phyloP scores from a whole-genome alignment of 2,888 invertebrate species.

The Lasioglossum lativentre region DNA sequence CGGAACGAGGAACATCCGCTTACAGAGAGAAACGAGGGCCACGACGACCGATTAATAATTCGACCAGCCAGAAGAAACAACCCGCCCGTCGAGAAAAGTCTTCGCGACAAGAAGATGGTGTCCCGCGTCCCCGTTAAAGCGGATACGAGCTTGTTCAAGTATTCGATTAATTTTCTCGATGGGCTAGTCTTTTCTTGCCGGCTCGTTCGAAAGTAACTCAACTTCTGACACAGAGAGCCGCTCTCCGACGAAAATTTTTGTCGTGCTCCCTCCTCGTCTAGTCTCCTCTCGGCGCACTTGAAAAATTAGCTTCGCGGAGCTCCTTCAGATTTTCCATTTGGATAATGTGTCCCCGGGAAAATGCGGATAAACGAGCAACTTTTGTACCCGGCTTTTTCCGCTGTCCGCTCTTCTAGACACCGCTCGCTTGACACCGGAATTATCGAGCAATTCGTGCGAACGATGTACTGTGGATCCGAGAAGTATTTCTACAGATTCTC shows the following conservation, averaged over 20 bases:
- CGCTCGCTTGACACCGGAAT: no score
- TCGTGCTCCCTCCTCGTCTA: not conserved
- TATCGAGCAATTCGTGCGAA: no score
- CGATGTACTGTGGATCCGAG: no score
- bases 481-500: no score
- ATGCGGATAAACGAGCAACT: not conserved
- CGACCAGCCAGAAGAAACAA: not conserved
- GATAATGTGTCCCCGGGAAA: not conserved
- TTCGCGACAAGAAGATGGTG: not conserved
- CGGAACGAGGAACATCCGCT: constrained; percentile 11
- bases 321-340: not conserved
- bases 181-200: not conserved
- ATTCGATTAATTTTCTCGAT: constrained; percentile 38
- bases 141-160: not conserved
- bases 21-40: not conserved
- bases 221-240: not conserved
- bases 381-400: no score
- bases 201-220: constrained; percentile 5
- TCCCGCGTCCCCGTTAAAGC: not conserved
- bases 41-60: not conserved
- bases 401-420: no score
- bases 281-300: not conserved
- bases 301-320: not conserved
- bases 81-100: not conserved
- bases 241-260: not conserved